A percentile compares a stretch with the other conserved stretches of the same genome.
phyloP scores from a whole-genome alignment of 2,797 vertebrate genomes.

The Enteromius treurensis region DNA sequence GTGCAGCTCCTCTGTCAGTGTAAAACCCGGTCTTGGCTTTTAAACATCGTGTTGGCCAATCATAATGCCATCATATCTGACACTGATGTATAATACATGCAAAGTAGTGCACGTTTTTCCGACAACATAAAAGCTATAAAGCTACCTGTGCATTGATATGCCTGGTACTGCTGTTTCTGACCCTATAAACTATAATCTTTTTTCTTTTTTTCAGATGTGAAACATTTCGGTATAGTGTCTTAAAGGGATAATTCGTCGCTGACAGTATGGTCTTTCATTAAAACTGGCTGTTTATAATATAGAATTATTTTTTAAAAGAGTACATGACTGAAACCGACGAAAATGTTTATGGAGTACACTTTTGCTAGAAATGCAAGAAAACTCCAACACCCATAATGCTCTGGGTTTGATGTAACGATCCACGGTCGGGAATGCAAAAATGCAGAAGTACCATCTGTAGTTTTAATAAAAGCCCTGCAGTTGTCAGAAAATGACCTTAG shows the following conservation, averaged over 20 bases:
- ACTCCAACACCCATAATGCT: neutral
- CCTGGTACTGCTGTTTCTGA: neutral
- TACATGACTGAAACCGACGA: too few relatives aligned
- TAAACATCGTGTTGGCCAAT: neutral
- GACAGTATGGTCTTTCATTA: neutral
- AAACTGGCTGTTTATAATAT: neutral
- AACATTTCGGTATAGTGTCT: neutral
- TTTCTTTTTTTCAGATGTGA: neutral
- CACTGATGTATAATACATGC: neutral
- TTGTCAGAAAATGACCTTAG: neutral
- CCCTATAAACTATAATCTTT: neutral
- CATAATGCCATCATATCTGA: neutral
- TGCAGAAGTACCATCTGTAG: neutral
- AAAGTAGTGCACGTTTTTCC: neutral
- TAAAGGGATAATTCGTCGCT: neutral
- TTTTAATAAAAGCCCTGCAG: neutral
- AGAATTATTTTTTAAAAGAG: neutral
- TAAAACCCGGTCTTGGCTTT: neutral
- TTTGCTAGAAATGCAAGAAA: neutral
- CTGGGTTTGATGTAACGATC: neutral
- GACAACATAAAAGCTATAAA: neutral
- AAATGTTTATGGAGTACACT: too few relatives aligned
- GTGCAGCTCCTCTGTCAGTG: neutral
- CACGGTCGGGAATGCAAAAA: neutral
- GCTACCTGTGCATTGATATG: neutral